Evolutionary conservation across 2,888 invertebrate species (phyloP).

Genomic region (Acleris sparsana): DNA sequence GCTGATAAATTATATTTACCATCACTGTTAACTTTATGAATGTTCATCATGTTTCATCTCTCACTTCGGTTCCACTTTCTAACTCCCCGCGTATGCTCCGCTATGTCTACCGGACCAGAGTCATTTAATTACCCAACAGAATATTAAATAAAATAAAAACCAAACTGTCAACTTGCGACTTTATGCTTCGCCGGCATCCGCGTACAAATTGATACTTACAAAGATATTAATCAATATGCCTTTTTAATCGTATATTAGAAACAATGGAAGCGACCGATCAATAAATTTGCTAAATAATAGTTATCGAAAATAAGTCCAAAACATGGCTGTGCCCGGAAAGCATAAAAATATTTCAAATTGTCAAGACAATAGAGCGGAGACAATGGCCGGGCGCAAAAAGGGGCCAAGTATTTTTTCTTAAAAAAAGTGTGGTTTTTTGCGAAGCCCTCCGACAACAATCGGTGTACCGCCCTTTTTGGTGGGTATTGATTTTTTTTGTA

Average conservation of each 20-base stretch:
- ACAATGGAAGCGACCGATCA: conserved; percentile 55
- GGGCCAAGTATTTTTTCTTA: conserved; percentile 65
- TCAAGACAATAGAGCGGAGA: conserved; percentile 78
- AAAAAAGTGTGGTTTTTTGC: conserved; percentile 71
- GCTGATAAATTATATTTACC: conserved; percentile 47
- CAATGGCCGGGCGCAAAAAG: conserved; percentile 79
- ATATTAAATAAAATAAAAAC: conserved; percentile 52
- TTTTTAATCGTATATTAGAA: conserved; percentile 35
- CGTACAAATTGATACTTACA: conserved; percentile 66
- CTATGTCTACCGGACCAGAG: conserved; percentile 31
- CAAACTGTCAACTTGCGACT: conserved; percentile 57
- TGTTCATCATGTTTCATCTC: conserved; percentile 14
- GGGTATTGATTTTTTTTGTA: conserved; percentile 62
- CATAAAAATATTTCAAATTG: conserved; percentile 82
- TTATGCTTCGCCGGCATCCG: conserved; percentile 54
- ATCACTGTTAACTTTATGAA: conserved; percentile 21
- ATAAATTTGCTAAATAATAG: conserved; percentile 82
- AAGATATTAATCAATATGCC: conserved; percentile 53
- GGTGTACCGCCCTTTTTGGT: conserved; percentile 66
- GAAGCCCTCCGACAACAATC: conserved; percentile 73
- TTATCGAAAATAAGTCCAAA: conserved; percentile 79
- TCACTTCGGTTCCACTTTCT: conserved; percentile 26
- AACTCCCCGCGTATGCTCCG: conserved; percentile 12
- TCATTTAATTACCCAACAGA: conserved; percentile 48
- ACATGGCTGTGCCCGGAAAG: conserved; percentile 79